Percentiles rank a stretch among this genome's conserved stretches.
Evolutionary conservation across 2,113 vertebrate genomes (phyloP).

Genomic region (Tetraodon nigroviridis): DNA sequence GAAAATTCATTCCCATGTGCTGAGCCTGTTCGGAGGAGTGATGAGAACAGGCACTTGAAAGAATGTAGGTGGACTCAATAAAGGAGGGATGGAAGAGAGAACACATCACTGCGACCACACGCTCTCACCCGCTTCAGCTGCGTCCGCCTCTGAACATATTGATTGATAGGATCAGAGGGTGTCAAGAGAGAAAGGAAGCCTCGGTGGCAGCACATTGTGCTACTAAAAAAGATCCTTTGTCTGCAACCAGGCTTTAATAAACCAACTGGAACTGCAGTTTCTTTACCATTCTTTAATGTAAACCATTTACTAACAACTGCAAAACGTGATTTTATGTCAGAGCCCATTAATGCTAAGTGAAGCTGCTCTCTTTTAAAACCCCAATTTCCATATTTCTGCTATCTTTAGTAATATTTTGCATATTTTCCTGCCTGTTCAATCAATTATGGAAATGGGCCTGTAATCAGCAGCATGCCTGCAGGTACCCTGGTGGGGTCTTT

Average conservation of each 20-base stretch:
- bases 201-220: constrained; percentile 1
- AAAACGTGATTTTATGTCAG: too few species aligned
- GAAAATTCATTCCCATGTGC: constrained; percentile 39
- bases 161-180: constrained; percentile 39
- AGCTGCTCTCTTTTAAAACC: constrained; percentile 14
- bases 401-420: constrained; percentile 32
- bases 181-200: constrained; percentile 10
- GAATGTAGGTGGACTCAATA: constrained; percentile 4
- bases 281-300: not conserved
- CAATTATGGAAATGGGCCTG: constrained; percentile 27
- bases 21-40: constrained; percentile 27
- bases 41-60: constrained; percentile 39
- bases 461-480: constrained; percentile 35
- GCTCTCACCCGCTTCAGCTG: constrained; percentile 18
- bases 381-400: constrained; percentile 22
- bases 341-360: too few species aligned
- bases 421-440: constrained; percentile 36
- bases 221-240: not conserved
- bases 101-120: constrained; percentile 32
- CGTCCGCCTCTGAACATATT: constrained; percentile 9
- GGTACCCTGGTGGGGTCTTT: constrained; percentile 27
- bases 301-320: too few species aligned
- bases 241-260: not conserved
- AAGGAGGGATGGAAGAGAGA: constrained; percentile 1
- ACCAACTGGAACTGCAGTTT: too few species aligned